Evolutionary conservation across 2,888 invertebrate genomes (phyloP).

Genomic region (Pomacea canaliculata): DNA sequence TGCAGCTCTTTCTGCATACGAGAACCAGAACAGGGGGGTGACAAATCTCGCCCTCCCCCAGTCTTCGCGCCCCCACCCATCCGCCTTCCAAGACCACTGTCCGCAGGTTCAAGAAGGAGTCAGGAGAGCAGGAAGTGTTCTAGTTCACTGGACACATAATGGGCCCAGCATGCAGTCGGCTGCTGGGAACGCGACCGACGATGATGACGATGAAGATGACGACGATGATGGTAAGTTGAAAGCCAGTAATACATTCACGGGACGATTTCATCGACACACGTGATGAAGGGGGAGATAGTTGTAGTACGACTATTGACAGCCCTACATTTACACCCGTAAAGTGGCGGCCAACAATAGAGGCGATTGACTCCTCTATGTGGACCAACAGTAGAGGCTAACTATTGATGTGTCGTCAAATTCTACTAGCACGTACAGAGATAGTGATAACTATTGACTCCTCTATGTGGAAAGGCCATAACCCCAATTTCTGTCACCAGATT

Average conservation of each 20-base stretch:
- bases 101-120: conserved; percentile 12
- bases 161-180: conserved; percentile 21
- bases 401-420: too few species aligned
- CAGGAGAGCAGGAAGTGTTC: conserved; percentile 31
- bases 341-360: too few species aligned
- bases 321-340: too few species aligned
- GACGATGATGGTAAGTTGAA: conserved; percentile 19
- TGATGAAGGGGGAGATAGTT: too few species aligned
- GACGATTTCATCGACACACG: too few species aligned
- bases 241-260: too few species aligned
- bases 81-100: conserved; percentile 12
- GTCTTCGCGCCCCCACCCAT: not conserved
- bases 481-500: conserved; percentile 39
- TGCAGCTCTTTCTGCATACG: conserved; percentile 3
- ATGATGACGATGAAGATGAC: conserved; percentile 33
- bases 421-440: too few species aligned
- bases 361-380: too few species aligned
- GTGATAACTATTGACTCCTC: too few species aligned
- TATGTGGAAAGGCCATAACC: too few species aligned
- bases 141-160: conserved; percentile 43
- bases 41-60: not conserved
- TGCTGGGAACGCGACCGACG: conserved; percentile 35
- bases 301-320: too few species aligned
- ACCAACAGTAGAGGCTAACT: too few species aligned
- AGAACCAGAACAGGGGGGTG: not conserved